Base-by-base conservation (phyloP, 2,113 vertebrate genomes). In the Loxodonta africana region DNA sequence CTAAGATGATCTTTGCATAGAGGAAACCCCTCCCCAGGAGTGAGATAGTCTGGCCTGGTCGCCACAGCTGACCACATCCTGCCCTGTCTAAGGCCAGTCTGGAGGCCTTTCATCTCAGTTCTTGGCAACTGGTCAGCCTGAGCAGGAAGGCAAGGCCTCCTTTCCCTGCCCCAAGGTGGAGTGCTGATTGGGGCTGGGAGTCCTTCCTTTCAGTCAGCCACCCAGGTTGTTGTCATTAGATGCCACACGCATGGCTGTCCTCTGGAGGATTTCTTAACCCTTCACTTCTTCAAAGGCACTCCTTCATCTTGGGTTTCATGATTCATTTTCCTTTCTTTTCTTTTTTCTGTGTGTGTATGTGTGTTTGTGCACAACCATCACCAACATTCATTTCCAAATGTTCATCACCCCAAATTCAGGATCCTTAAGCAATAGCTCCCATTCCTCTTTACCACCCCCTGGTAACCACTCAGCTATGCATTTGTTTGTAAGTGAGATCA, bases 1-100 rank as follows among this genome's bases (percentile, higher is more conserved):
- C 11, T 41, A 46, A 23, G n/a, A 5, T 7, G 3, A 33, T 53
- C 60, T 84, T 30, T 89, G 62, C 71, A 85, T 71, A 76, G n/a
- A 88, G 51, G 48, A 89, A 57, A 8, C 6, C 33, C 44, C 65
- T 57, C 37, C 30, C 26, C 26, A 15, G 63, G 63, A 80, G 21
- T 73, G 15, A 53, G 67, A n/a, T 46, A 28, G 0, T 21, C 17
- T 11, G 0, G 5, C 37, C 11, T 3, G 14, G 20, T 44, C 11
- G 0, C 62, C 21, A 6, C 28, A 26, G 44, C 48, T 63, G 28
- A 63, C 76, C 74, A 83, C 88, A 92, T 92, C 51, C 69, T 80
- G 60, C 44, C n/a, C 48, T 30, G n/a, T 33, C n/a, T 11, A 17
- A 18, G 46, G 80, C 15, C 30, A 46, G 44, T 65, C 83, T 67